phyloP scores from a whole-genome alignment of 2,888 invertebrate genomes.

The Cephus runcator region DNA sequence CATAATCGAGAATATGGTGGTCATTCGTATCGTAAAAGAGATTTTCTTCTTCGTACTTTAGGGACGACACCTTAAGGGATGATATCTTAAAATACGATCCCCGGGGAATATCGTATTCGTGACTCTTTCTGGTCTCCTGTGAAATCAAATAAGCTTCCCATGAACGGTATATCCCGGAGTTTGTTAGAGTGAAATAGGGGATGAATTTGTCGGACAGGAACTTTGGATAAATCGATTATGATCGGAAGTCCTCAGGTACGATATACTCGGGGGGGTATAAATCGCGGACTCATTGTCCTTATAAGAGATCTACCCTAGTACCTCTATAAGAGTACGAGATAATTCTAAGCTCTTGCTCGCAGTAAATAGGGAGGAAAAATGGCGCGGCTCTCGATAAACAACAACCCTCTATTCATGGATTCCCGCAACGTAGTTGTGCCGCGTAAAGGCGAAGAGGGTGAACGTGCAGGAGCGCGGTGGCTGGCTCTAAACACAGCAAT shows the following conservation, averaged over 20 bases:
- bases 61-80: too few relatives aligned
- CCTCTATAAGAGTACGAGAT: slow-evolving; percentile 11
- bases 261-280: slow-evolving; percentile 9
- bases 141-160: neutral
- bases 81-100: neutral
- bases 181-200: neutral
- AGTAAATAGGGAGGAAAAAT: slow-evolving; percentile 11
- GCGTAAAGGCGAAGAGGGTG: slow-evolving; percentile 17
- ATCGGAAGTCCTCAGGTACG: neutral
- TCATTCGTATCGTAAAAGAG: slow-evolving; percentile 40
- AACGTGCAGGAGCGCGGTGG: slow-evolving; percentile 17
- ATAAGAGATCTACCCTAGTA: slow-evolving; percentile 8
- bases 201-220: neutral
- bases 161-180: neutral
- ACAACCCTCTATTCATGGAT: slow-evolving; percentile 53
- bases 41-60: slow-evolving; percentile 15
- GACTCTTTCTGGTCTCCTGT: neutral
- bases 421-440: slow-evolving; percentile 25
- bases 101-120: neutral
- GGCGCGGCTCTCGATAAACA: slow-evolving; percentile 51
- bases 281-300: slow-evolving; percentile 15
- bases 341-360: neutral
- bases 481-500: slow-evolving; percentile 58
- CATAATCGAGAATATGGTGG: slow-evolving; percentile 31
- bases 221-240: neutral